Percentiles rank a stretch among this genome's conserved stretches.
Evolutionary conservation across 2,888 invertebrate species (phyloP).

Genomic region (Thalpophila matura): DNA sequence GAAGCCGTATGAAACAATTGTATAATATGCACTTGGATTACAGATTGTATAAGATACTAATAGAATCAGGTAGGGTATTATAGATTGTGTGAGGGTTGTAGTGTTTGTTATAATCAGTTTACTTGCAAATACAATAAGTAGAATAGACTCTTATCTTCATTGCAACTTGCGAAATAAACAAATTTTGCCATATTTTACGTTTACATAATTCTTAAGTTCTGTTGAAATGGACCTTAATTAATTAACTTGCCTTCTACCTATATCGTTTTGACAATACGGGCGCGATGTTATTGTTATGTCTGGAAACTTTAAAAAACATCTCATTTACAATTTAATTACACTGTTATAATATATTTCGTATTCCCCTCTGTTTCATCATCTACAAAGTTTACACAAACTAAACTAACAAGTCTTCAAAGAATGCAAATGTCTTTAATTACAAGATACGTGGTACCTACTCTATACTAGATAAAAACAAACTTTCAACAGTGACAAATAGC

Average conservation of each 20-base stretch:
- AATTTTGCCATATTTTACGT: too few species aligned
- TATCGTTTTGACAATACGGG: too few species aligned
- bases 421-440: conserved; percentile 37
- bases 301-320: not conserved
- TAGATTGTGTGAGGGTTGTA: not conserved
- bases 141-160: too few species aligned
- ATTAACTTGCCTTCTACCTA: too few species aligned
- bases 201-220: too few species aligned
- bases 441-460: conserved; percentile 1
- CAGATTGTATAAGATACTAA: conserved; percentile 36
- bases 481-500: conserved; percentile 36
- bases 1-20: conserved; percentile 49
- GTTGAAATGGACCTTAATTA: too few species aligned
- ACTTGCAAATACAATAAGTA: too few species aligned
- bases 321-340: conserved; percentile 19
- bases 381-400: conserved; percentile 6
- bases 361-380: conserved; percentile 13
- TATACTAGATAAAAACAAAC: conserved; percentile 46
- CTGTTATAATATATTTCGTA: conserved; percentile 6
- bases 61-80: conserved; percentile 26
- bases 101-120: not conserved
- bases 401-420: conserved; percentile 12
- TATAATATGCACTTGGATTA: conserved; percentile 33
- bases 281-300: too few species aligned
- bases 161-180: too few species aligned